phyloP scores from a whole-genome alignment of 2,113 vertebrate species.

The Manacus vitellinus region DNA sequence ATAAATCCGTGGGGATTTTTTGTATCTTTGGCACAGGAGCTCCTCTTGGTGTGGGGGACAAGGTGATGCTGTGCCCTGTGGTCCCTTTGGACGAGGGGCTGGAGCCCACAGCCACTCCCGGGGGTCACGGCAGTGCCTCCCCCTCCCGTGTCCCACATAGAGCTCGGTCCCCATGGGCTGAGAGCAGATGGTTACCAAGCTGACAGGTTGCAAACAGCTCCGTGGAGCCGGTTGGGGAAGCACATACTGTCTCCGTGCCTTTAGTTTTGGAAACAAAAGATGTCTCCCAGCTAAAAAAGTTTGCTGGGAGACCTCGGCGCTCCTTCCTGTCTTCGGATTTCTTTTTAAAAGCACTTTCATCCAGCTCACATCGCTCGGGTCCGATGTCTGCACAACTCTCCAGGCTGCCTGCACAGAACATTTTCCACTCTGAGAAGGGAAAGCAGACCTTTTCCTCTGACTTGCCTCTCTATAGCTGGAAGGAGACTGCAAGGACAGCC shows the following conservation, averaged over 20 bases:
- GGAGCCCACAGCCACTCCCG: background rate
- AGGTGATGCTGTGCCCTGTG: background rate
- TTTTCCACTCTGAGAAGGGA: background rate
- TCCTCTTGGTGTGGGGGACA: background rate
- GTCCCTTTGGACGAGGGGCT: background rate
- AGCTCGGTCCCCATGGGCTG: background rate
- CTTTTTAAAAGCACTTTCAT: background rate
- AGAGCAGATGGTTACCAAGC: constrained; percentile 35
- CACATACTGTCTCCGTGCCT: background rate
- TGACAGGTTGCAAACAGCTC: constrained; percentile 58
- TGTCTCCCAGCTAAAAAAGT: background rate
- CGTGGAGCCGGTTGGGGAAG: accelerated
- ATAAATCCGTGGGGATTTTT: background rate
- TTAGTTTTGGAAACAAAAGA: background rate
- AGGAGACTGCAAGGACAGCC: background rate
- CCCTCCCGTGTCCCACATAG: background rate
- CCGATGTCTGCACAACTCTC: background rate
- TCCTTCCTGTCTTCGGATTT: background rate
- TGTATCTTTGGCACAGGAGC: background rate
- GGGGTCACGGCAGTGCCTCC: background rate
- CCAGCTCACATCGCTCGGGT: accelerated
- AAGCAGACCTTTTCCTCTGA: background rate
- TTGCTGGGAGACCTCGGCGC: background rate
- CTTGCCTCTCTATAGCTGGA: background rate
- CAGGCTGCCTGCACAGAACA: background rate